Evolutionary conservation across 2,888 invertebrate species (phyloP), one percentile per base, ranked within the genome.

Genomic region (Phrixothrix hirtus): DNA sequence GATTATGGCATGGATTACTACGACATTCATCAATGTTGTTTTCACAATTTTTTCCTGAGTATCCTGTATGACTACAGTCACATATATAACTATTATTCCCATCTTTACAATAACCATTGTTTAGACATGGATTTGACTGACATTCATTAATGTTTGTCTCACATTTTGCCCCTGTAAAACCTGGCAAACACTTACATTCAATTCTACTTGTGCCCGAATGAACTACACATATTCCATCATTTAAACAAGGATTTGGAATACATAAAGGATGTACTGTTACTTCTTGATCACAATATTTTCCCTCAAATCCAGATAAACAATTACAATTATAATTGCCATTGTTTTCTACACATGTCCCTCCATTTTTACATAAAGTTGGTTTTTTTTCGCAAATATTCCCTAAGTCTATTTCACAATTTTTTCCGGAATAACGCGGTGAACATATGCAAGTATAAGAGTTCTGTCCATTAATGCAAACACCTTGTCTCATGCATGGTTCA

Each of bases 391-490:
- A 91, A 0, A 88, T 88, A 60, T 87, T 82, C 39, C 89, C 90
- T 71, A 80, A 82, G 76, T 91, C 90, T 73, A 85, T 84, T 75
- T 92, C 87, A 77, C 94, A 94, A 77, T 92, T 91, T 78, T 88
- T 88, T 61, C 94, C 93, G 45, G 88, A 84, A 76, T 90, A 94
- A 45, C 92, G 84, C 21, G 90, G 85, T 49, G 86, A 82, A 78
- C 94, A 94, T 71, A 85, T 84, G 75, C 95, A 95, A 70, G 88
- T 87, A 75, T 92, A 93, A 73, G 79, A 81, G 69, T 92, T 91
- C 58, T 83, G 80, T 64, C 84, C 81, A 30, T 88, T 88, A 59
- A 88, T 84, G 76, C 91, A 92, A 35, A 82, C 84, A 45, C 92
- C 92, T 74, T 88, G 90, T 66, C 86, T 81, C 87, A 91, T 85